phyloP scores from a whole-genome alignment of 2,113 vertebrate species.

The Dendropsophus ebraccatus region DNA sequence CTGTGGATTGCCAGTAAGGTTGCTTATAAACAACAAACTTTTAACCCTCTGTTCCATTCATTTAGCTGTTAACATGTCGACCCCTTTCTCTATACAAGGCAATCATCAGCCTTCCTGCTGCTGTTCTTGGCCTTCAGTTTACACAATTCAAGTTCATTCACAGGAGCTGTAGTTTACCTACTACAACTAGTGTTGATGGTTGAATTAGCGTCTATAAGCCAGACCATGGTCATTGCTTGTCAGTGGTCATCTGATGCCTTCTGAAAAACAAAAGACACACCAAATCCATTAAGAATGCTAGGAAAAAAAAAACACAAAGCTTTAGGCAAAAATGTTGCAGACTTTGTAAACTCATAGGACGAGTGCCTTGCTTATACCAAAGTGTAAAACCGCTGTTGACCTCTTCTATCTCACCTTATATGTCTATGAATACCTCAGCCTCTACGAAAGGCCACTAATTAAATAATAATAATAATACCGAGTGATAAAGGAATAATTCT shows the following conservation, averaged over 20 bases:
- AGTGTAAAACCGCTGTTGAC: constrained; percentile 99
- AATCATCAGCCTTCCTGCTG: not conserved
- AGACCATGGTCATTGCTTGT: constrained; percentile 37
- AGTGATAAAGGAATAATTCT: constrained; percentile 84
- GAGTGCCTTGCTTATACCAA: constrained; percentile 99
- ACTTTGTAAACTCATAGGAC: constrained; percentile 97
- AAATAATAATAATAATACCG: constrained; percentile 72
- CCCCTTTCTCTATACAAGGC: not conserved
- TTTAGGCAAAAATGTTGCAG: constrained; percentile 87
- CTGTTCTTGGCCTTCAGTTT: not conserved
- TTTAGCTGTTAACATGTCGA: not conserved
- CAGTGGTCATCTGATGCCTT: constrained; percentile 47
- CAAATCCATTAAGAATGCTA: constrained; percentile 61
- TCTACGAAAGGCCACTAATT: constrained; percentile 95
- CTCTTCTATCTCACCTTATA: constrained; percentile 93
- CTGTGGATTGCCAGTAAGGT: not conserved
- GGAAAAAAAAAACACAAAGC: constrained; percentile 72
- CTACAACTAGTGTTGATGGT: not conserved
- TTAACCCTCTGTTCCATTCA: not conserved
- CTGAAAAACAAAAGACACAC: constrained; percentile 59
- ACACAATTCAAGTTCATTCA: not conserved
- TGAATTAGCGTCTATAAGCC: not conserved
- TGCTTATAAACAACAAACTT: not conserved
- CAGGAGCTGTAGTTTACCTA: not conserved
- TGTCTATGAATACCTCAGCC: constrained; percentile 99